These are phyloP conservation scores for Platyrinchus mystaceus DNA, from an alignment of 2,797 vertebrate species.

Conservation along the genomic window DNA sequence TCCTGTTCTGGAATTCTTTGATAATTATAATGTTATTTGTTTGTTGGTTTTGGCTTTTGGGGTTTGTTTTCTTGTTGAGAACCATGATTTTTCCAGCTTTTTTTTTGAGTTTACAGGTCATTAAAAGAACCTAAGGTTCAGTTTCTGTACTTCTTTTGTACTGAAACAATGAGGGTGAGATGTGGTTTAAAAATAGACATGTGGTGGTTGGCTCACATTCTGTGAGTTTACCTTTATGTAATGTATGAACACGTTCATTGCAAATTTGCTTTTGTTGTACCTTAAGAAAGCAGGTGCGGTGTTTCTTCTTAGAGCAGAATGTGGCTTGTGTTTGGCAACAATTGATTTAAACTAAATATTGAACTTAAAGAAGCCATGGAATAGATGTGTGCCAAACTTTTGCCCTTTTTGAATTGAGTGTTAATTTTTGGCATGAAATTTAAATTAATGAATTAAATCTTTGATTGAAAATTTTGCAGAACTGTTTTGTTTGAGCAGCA, in stretches of 20 bases:
- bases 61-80: not conserved
- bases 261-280: not conserved
- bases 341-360: not conserved
- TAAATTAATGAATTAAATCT: not conserved
- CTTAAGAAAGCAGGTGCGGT: not conserved
- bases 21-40: not conserved
- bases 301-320: not conserved
- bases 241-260: not conserved
- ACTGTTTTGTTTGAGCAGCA: not conserved
- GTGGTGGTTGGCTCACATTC: not conserved
- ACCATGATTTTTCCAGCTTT: not conserved
- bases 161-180: not conserved
- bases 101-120: not conserved
- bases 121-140: not conserved
- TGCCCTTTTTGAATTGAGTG: not conserved
- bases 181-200: not conserved
- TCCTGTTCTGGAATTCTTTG: not conserved
- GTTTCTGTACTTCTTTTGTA: not conserved
- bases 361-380: not conserved
- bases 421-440: not conserved
- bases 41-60: not conserved
- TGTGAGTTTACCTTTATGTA: not conserved
- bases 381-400: not conserved
- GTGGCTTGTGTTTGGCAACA: not conserved
- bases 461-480: not conserved